Evolutionary conservation across 2,113 vertebrate genomes (phyloP).

Genomic region (Bufo bufo): DNA sequence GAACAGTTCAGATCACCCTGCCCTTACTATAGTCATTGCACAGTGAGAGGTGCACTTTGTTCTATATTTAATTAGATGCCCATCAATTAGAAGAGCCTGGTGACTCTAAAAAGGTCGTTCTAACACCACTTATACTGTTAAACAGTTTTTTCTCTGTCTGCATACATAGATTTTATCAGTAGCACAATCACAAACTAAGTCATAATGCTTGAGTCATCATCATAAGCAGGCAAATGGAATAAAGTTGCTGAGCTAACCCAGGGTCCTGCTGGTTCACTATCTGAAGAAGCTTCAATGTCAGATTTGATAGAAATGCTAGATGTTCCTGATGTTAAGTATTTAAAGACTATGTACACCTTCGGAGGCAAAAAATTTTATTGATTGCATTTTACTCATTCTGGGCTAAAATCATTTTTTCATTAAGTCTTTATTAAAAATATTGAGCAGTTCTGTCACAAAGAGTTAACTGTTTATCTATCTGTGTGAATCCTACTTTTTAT

Average conservation of each 20-base stretch:
- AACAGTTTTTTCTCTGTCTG: slow-evolving; percentile 17
- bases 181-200: neutral
- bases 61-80: slow-evolving; percentile 48
- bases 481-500: too few species aligned
- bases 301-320: too few species aligned
- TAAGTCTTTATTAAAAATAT: too few species aligned
- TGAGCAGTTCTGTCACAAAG: too few species aligned
- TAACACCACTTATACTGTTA: slow-evolving; percentile 41
- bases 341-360: too few species aligned
- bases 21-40: slow-evolving; percentile 32
- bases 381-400: too few species aligned
- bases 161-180: neutral
- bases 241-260: neutral
- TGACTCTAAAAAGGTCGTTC: slow-evolving; percentile 8
- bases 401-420: too few species aligned
- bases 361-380: too few species aligned
- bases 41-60: slow-evolving; percentile 42
- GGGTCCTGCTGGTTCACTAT: neutral
- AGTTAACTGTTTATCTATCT: too few species aligned
- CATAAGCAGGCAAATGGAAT: neutral
- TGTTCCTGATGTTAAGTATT: too few species aligned
- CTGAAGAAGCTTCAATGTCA: too few species aligned
- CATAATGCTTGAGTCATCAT: neutral
- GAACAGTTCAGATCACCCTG: slow-evolving; percentile 49
- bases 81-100: slow-evolving; percentile 41